phyloP scores from a whole-genome alignment of 2,888 invertebrate species.

The Lacanobia oleracea region DNA sequence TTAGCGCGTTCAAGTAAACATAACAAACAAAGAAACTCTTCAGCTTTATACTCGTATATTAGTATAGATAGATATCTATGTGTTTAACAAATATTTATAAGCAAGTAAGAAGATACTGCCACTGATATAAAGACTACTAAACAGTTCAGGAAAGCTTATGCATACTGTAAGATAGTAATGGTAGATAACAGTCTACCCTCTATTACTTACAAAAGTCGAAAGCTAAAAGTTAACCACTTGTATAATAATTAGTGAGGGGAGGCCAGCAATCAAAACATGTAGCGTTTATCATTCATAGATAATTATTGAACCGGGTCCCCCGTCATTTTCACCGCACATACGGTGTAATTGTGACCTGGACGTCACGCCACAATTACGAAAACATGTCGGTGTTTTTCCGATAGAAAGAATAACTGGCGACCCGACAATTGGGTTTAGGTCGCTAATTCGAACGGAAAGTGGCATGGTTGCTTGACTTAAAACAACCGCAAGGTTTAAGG shows the following conservation, averaged over 20 bases:
- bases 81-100: no score
- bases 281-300: slow-evolving; percentile 75
- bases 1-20: no score
- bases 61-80: no score
- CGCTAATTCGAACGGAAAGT: slow-evolving; percentile 19
- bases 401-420: slow-evolving; percentile 38
- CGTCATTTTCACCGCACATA: slow-evolving; percentile 76
- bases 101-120: no score
- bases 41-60: no score
- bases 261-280: slow-evolving; percentile 63
- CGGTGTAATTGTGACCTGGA: slow-evolving; percentile 82
- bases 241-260: slow-evolving; percentile 58
- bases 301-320: slow-evolving; percentile 70
- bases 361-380: slow-evolving; percentile 78
- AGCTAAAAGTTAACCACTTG: slow-evolving; percentile 65
- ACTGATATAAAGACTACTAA: no score
- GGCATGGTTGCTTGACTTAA: not conserved
- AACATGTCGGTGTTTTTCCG: slow-evolving; percentile 79
- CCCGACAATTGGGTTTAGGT: slow-evolving; percentile 15
- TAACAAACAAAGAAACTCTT: no score
- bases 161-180: not conserved
- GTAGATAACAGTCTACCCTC: slow-evolving; percentile 14
- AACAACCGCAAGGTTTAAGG: not conserved
- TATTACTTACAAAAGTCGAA: slow-evolving; percentile 53
- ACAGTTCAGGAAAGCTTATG: not conserved